Conservation (phyloP, 1,140 invertebrate genomes). For the Alviniconcha marisindica region DNA sequence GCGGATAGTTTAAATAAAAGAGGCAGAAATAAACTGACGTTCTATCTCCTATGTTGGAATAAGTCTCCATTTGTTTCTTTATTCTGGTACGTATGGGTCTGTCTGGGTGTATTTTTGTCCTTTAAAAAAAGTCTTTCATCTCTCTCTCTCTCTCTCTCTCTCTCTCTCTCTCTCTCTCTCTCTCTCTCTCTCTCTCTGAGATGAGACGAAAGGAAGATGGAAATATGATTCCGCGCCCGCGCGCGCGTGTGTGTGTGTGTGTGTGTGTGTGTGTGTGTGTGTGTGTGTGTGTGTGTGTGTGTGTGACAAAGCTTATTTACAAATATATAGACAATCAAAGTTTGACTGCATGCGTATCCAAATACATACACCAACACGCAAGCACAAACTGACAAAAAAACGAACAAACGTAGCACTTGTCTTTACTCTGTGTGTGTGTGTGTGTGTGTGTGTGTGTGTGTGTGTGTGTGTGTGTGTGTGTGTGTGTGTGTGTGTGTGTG, state of each 20-base stretch:
- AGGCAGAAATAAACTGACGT: no score
- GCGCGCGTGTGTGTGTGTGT: background rate
- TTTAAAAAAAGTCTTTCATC: no score
- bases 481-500: background rate
- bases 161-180: background rate
- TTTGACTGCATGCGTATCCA: background rate
- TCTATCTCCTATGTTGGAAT: no score
- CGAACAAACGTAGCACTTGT: background rate
- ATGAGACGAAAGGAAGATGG: no score
- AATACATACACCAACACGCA: no score
- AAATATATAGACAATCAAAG: background rate
- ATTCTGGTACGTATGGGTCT: no score
- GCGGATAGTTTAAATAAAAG: no score
- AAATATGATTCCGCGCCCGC: background rate
- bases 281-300: background rate
- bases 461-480: background rate
- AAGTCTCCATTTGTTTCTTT: no score
- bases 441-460: background rate
- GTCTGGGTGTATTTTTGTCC: no score
- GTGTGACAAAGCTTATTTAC: background rate
- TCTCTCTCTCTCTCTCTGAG: background rate
- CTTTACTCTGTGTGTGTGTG: background rate
- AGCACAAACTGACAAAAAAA: no score
- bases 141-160: background rate
- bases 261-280: background rate